A percentile compares a stretch with the other conserved stretches of the same genome.
phyloP scores from a whole-genome alignment of 2,797 vertebrate genomes.

The Enteromius paludinosus region DNA sequence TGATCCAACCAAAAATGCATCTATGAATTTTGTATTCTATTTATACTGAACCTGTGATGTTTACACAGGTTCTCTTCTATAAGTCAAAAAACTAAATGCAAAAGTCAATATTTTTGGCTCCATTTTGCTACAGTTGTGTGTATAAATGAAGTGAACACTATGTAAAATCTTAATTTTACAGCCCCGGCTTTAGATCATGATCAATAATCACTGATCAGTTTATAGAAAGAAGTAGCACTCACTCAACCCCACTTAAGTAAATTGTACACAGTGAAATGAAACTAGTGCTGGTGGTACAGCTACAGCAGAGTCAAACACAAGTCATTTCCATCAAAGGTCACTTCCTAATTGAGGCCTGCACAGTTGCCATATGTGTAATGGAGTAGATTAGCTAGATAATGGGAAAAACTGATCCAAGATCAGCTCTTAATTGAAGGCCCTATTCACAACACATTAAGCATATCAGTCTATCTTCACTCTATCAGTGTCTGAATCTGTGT shows the following conservation, averaged over 20 bases:
- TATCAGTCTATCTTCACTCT: not conserved
- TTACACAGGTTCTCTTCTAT: not conserved
- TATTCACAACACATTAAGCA: slow-evolving; percentile 8
- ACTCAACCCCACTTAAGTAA: not conserved
- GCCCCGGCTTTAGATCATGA: not conserved
- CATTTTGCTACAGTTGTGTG: not conserved
- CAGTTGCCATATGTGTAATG: slow-evolving; percentile 15
- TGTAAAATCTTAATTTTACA: not conserved
- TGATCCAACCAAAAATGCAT: not conserved
- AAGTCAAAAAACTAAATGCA: not conserved
- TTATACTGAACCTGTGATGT: not conserved
- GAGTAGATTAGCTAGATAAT: slow-evolving; percentile 3
- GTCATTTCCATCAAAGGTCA: slow-evolving; percentile 21
- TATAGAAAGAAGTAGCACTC: not conserved
- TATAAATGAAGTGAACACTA: not conserved
- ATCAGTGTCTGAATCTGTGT: slow-evolving; percentile 13
- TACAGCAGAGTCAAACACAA: slow-evolving; percentile 8
- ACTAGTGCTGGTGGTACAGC: not conserved
- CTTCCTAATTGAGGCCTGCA: slow-evolving; percentile 9
- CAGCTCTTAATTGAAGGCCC: slow-evolving; percentile 1
- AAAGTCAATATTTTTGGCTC: not conserved
- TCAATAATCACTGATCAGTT: not conserved
- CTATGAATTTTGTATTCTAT: not conserved
- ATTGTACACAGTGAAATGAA: not conserved
- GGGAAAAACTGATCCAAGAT: not conserved